Percentiles rank a stretch among this genome's conserved stretches.
phyloP scores from a whole-genome alignment of 2,888 invertebrate species.

The Calameuta idolon region DNA sequence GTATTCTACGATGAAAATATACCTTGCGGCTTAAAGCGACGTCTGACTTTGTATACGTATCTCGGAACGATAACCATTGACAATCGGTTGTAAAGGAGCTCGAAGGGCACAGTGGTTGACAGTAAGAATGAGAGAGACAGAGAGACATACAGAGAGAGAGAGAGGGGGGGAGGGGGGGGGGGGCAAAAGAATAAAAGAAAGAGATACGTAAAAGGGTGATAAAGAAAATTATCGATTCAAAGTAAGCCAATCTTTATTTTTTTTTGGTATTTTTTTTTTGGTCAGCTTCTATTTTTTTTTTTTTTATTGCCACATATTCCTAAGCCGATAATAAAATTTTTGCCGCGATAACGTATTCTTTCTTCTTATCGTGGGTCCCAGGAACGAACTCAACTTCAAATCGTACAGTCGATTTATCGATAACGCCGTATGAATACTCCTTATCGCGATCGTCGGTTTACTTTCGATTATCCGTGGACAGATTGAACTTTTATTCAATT shows the following conservation, averaged over 20 bases:
- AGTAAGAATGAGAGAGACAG: neutral
- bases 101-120: neutral
- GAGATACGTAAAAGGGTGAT: no score
- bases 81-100: neutral
- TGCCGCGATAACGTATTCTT: neutral
- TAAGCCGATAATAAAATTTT: neutral
- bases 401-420: neutral
- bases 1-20: neutral
- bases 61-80: neutral
- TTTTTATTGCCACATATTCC: neutral
- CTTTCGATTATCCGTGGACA: conserved; percentile 44
- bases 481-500: conserved; percentile 21
- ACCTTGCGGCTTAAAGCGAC: neutral
- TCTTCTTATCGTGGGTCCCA: neutral
- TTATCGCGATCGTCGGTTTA: neutral
- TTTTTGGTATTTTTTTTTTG: no score
- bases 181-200: no score
- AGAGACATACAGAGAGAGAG: no score
- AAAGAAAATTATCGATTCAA: no score
- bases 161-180: no score
- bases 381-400: neutral
- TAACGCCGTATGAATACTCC: neutral
- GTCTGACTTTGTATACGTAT: neutral
- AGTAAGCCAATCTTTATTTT: no score
- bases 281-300: neutral